Evolutionary conservation across 2,113 vertebrate genomes (phyloP).

Genomic region (Nothobranchius kuhntae): DNA sequence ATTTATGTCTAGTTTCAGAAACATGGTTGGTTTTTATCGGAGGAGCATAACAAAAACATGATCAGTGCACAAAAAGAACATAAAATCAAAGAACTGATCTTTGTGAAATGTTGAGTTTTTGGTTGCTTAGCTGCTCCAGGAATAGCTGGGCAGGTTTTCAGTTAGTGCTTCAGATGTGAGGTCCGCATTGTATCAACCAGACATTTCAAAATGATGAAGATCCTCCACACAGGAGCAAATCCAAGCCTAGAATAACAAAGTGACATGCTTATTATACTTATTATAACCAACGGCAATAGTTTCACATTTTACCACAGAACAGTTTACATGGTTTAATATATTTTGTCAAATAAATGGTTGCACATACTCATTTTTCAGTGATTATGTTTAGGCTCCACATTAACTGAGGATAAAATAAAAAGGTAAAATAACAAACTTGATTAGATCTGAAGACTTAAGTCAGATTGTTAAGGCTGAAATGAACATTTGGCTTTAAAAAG

Average conservation of each 20-base stretch:
- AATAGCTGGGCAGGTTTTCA: background rate
- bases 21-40: background rate
- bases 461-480: too few relatives aligned
- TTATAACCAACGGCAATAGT: background rate
- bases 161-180: background rate
- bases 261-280: too few relatives aligned
- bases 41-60: background rate
- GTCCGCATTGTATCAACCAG: background rate
- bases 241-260: too few relatives aligned
- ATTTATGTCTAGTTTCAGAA: background rate
- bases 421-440: background rate
- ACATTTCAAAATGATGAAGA: background rate
- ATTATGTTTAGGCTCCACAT: background rate
- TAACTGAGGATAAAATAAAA: background rate
- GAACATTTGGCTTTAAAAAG: too few relatives aligned
- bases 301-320: background rate
- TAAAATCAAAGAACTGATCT: background rate
- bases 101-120: background rate
- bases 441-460: too few relatives aligned
- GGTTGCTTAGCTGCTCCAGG: constrained; percentile 5
- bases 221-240: too few relatives aligned
- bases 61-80: background rate
- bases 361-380: background rate
- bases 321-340: too few relatives aligned
- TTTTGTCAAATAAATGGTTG: background rate